A percentile compares a stretch with the other conserved stretches of the same genome.
phyloP scores from a whole-genome alignment of 2,113 vertebrate genomes.

The Tupaia chinensis region DNA sequence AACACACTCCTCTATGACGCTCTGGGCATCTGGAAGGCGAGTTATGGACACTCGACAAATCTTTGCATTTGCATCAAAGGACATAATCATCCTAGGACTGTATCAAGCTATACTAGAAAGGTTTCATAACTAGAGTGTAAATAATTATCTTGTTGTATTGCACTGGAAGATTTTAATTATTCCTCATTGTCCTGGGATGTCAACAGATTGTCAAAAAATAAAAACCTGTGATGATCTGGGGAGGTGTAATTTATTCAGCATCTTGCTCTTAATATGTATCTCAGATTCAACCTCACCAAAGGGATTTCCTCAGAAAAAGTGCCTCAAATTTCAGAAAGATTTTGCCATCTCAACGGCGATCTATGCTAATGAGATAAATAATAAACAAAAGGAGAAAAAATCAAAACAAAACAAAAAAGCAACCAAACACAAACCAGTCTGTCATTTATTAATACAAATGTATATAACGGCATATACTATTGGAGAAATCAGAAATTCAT shows the following conservation, averaged over 20 bases:
- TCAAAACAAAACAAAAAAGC: background rate
- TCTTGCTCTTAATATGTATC: background rate
- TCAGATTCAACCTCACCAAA: background rate
- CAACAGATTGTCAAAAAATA: background rate
- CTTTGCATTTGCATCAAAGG: background rate
- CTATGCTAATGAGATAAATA: constrained; percentile 1
- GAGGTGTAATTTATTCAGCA: background rate
- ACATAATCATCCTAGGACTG: background rate
- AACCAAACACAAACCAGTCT: constrained; percentile 58
- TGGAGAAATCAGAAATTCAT: constrained; percentile 79
- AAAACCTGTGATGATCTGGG: background rate
- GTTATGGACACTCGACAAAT: background rate
- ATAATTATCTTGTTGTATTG: background rate
- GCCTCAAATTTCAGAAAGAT: background rate
- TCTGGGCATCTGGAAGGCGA: background rate
- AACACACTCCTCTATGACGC: background rate
- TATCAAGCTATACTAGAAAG: background rate
- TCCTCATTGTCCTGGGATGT: constrained; percentile 5
- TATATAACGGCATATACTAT: constrained; percentile 81
- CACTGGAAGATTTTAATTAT: background rate
- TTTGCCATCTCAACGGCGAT: background rate
- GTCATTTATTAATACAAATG: constrained; percentile 90
- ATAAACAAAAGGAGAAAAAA: background rate
- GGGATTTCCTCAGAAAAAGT: background rate
- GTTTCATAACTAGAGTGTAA: background rate